Evolutionary conservation across 2,797 vertebrate species (phyloP).

Genomic region (Acanthurus tractus): DNA sequence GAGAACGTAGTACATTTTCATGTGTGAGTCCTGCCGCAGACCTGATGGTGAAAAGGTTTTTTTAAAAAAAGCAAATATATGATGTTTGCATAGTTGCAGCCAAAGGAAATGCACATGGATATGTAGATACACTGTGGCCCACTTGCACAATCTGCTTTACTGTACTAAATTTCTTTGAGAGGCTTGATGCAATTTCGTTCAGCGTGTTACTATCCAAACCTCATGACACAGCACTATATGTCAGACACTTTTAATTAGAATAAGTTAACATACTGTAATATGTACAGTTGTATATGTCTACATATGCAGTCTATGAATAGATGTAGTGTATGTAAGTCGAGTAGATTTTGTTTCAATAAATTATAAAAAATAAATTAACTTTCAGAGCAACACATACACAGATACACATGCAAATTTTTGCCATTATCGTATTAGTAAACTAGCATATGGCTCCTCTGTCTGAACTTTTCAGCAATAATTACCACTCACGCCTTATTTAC

Average conservation of each 20-base stretch:
- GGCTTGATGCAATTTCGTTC: slow-evolving; percentile 64
- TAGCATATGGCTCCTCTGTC: slow-evolving; percentile 30
- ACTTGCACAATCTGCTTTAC: slow-evolving; percentile 41
- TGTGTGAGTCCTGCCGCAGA: slow-evolving; percentile 4
- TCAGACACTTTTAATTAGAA: slow-evolving; percentile 48
- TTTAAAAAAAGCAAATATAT: slow-evolving; percentile 24
- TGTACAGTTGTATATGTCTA: slow-evolving; percentile 5
- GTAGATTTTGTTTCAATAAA: slow-evolving; percentile 30
- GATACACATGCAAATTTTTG: slow-evolving; percentile 39
- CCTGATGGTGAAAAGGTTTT: slow-evolving; percentile 28
- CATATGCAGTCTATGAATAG: not conserved
- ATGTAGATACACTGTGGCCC: slow-evolving; percentile 43
- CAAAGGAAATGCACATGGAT: slow-evolving; percentile 36
- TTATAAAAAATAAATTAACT: slow-evolving; percentile 25
- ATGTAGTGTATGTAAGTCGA: not conserved
- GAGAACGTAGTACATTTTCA: slow-evolving; percentile 10
- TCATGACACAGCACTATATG: slow-evolving; percentile 32
- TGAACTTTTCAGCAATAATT: slow-evolving; percentile 68
- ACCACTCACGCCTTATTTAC: slow-evolving; percentile 63
- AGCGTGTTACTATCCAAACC: slow-evolving; percentile 34
- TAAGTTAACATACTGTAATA: slow-evolving; percentile 3
- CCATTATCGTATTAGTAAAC: slow-evolving; percentile 57
- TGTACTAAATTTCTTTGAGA: slow-evolving; percentile 41
- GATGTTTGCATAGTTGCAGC: slow-evolving; percentile 45
- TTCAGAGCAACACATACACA: slow-evolving; percentile 9